phyloP scores from a whole-genome alignment of 1,140 invertebrate genomes.

The Diachasmimorpha longicaudata region DNA sequence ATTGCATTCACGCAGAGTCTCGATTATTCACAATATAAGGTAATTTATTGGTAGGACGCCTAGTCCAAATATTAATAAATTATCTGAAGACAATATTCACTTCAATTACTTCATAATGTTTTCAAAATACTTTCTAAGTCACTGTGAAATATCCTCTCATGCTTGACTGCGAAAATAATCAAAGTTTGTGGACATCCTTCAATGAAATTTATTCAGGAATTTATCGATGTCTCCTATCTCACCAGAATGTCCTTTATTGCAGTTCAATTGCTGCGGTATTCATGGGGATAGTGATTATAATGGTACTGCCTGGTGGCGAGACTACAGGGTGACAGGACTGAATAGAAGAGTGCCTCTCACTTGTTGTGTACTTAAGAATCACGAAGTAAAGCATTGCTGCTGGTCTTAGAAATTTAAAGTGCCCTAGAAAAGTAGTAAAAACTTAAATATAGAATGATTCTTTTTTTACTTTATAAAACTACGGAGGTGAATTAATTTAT shows the following conservation, averaged over 20 bases:
- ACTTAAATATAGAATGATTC: neutral
- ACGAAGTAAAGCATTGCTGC: constrained; percentile 47
- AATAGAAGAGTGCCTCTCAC: constrained; percentile 57
- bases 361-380: constrained; percentile 61
- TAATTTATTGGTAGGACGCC: constrained; percentile 30
- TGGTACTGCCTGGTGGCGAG: constrained; percentile 61
- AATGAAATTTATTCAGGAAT: neutral
- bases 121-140: too few species aligned
- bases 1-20: constrained; percentile 60
- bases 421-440: neutral
- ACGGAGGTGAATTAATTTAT: too few species aligned
- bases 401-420: constrained; percentile 28
- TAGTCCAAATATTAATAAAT: too few species aligned
- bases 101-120: too few species aligned
- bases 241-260: constrained; percentile 31
- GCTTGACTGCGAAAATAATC: neutral
- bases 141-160: too few species aligned
- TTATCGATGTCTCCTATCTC: neutral
- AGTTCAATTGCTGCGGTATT: constrained; percentile 69
- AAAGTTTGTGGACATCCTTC: too few species aligned
- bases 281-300: constrained; percentile 61
- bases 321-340: constrained; percentile 46
- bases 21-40: constrained; percentile 64
- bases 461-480: too few species aligned
- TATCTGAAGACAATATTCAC: too few species aligned